Conservation (phyloP, 2,113 vertebrate species). For the Electrona antarctica region DNA sequence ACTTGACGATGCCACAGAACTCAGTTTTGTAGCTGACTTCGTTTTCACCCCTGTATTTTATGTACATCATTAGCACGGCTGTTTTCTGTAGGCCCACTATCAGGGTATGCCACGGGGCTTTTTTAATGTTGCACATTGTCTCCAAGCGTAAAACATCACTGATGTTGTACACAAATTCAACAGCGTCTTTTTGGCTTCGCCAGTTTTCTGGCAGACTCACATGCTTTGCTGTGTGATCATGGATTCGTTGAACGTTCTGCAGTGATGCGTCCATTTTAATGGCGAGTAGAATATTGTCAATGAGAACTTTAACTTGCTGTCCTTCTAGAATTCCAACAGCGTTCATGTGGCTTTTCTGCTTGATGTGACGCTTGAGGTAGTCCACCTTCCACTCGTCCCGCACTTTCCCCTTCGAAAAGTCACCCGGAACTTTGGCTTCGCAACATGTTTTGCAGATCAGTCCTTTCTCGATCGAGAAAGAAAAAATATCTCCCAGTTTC, state of each 20-base stretch:
- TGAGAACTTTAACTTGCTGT: constrained; percentile 1
- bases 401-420: neutral
- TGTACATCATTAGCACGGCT: too few species aligned
- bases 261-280: neutral
- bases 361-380: neutral
- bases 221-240: constrained; percentile 1
- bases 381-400: neutral
- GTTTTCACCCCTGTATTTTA: too few species aligned
- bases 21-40: too few species aligned
- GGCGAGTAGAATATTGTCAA: neutral
- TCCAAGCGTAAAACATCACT: neutral
- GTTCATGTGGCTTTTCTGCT: neutral
- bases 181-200: neutral
- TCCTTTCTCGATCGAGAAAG: too few species aligned
- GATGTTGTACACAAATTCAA: neutral
- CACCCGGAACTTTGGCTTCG: neutral
- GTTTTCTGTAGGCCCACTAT: too few species aligned
- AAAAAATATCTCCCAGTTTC: too few species aligned
- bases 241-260: neutral
- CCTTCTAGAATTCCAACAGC: neutral
- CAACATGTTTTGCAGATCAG: too few species aligned
- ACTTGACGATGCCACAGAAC: too few species aligned
- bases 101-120: too few species aligned
- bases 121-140: too few species aligned
- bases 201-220: neutral